phyloP scores from a whole-genome alignment of 1,140 invertebrate species.

The Ceratoteleas bidentatus region DNA sequence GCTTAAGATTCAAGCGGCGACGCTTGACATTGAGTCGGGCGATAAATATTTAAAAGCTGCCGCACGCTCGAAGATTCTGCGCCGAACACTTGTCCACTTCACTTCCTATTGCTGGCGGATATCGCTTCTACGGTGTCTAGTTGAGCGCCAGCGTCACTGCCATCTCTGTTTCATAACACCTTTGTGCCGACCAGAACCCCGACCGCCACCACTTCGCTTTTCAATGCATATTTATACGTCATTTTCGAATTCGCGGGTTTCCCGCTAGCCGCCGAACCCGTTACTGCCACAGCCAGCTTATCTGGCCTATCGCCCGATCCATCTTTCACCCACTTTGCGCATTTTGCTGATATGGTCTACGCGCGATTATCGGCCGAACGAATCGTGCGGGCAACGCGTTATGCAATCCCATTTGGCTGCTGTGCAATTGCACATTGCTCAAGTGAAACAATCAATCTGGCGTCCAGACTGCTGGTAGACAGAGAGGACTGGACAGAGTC shows the following conservation, averaged over 20 bases:
- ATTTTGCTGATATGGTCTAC: too few relatives aligned
- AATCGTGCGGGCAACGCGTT: neutral
- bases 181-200: neutral
- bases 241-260: neutral
- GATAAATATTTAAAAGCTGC: slow-evolving; percentile 71
- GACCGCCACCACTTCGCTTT: neutral
- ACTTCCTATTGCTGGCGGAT: slow-evolving; percentile 14
- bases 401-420: neutral
- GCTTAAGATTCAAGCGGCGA: slow-evolving; percentile 44
- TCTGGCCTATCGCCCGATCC: too few relatives aligned
- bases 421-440: neutral
- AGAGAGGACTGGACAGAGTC: too few relatives aligned
- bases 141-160: slow-evolving; percentile 17
- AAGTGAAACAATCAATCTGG: neutral
- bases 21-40: slow-evolving; percentile 56
- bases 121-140: slow-evolving; percentile 35
- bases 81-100: slow-evolving; percentile 17
- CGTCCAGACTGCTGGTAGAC: too few relatives aligned
- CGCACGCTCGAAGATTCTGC: slow-evolving; percentile 21
- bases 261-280: too few relatives aligned
- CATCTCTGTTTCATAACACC: slow-evolving; percentile 17
- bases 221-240: slow-evolving; percentile 28
- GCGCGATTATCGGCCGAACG: too few relatives aligned
- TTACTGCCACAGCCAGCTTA: too few relatives aligned
- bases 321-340: too few relatives aligned